These are phyloP conservation scores for Hirtodrosophila trivittata DNA, from an alignment of 2,888 invertebrate species.

Conservation along the genomic window DNA sequence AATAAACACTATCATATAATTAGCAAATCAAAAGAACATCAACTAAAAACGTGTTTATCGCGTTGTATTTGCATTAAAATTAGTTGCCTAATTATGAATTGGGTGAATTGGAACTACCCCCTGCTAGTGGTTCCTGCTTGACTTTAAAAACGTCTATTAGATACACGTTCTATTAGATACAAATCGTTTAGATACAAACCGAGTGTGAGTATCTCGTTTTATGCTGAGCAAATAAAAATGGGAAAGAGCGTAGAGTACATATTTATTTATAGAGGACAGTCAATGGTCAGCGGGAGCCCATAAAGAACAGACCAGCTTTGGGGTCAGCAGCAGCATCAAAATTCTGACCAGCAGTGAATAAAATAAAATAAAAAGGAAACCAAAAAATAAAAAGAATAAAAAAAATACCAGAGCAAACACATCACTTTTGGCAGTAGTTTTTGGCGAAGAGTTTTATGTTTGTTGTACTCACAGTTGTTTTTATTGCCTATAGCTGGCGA, in stretches of 20 bases:
- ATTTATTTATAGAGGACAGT: conserved; percentile 14
- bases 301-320: conserved; percentile 45
- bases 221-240: conserved; percentile 15
- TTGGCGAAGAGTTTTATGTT: conserved; percentile 37
- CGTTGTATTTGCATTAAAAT: too few relatives aligned
- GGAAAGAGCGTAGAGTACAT: background rate
- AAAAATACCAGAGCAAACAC: conserved; percentile 48
- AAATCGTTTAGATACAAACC: background rate
- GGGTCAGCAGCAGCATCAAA: conserved; percentile 61
- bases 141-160: conserved; percentile 5
- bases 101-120: too few relatives aligned
- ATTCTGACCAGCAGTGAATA: conserved; percentile 53
- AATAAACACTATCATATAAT: too few relatives aligned
- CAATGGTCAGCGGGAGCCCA: conserved; percentile 47
- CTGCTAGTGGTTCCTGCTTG: too few relatives aligned
- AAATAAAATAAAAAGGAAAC: conserved; percentile 17
- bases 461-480: conserved; percentile 53
- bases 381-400: conserved; percentile 33
- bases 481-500: conserved; percentile 61
- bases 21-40: too few relatives aligned
- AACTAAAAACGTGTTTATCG: too few relatives aligned
- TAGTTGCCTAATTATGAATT: too few relatives aligned
- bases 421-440: conserved; percentile 73
- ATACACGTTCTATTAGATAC: conserved; percentile 1
- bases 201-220: conserved; percentile 10